Conservation (phyloP, 2,888 invertebrate species). For the Phortica okadai region DNA sequence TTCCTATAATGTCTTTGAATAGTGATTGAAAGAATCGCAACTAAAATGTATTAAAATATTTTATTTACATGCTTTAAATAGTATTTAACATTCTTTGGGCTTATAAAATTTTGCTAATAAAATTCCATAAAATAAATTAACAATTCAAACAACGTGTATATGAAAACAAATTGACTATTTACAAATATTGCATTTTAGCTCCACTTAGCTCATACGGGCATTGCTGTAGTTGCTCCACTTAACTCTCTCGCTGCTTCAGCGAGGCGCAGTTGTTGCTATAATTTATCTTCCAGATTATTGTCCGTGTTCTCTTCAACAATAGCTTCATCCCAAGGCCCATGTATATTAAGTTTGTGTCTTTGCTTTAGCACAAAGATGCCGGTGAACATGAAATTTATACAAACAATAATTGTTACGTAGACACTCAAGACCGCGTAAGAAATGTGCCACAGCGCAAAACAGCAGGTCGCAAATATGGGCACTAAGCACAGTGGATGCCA, state of each 20-base stretch:
- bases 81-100: not conserved
- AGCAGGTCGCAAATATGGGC: conserved; percentile 77
- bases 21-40: too few species aligned
- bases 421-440: conserved; percentile 80
- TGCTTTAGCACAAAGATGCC: conserved; percentile 86
- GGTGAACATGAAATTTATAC: conserved; percentile 86
- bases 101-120: conserved; percentile 5
- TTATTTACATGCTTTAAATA: not conserved
- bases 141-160: not conserved
- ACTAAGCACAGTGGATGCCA: conserved; percentile 79
- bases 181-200: not conserved
- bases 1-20: too few species aligned
- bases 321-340: conserved; percentile 99
- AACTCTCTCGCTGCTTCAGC: conserved; percentile 55
- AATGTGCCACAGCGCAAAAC: conserved; percentile 79
- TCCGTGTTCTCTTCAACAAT: conserved; percentile 80
- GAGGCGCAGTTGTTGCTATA: conserved; percentile 68
- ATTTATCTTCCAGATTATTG: conserved; percentile 64
- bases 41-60: not conserved
- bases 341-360: conserved; percentile 91
- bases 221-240: conserved; percentile 28
- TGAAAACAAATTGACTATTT: not conserved
- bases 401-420: conserved; percentile 80
- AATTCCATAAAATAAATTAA: not conserved
- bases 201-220: too few species aligned